Base-by-base conservation (phyloP, 1,140 invertebrate genomes). In the Neotoxoptera formosana region DNA sequence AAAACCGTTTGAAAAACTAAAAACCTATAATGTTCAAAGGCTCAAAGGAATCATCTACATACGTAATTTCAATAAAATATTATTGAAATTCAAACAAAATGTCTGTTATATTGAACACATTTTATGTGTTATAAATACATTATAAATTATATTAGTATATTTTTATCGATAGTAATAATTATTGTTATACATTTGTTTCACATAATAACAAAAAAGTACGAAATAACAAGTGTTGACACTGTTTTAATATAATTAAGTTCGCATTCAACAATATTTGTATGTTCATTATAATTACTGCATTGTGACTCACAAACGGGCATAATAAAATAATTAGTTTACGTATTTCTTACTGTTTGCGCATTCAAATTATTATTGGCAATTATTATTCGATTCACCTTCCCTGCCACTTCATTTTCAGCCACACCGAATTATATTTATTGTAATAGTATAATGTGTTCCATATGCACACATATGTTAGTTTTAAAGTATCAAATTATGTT, bases 1-100 rank as follows among this genome's bases (percentile, higher is more conserved):
- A 87, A 87, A n/a, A 84, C 41, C 41, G 83, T 84, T 48, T 47
- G 84, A 87, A 86, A 86, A 87, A 87, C 84, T 87, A 48, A 47
- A 87, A 48, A 86, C 25, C 25, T 87, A 48, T 87, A 87, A 87
- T n/a, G 30, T n/a, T 47, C 45, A 87, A 87, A 87, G 84, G 45
- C 41, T 87, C 45, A 87, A 87, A 87, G 25, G 45, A 48, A 87
- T 87, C 45, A 14, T 87, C 25, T 48, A 87, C 84, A 87, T 47
- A 48, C 30, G 84, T 87, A 87, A 48, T 87, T 87, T 48, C 14
- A 48, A 87, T 48, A 87, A 87, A 48, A 87, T 48, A 30, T 48
- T n/a, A 30, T 48, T 14, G 45, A 17, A n/a, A n/a, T 47, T 47
- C 17, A 47, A 87, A 87, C n/a, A 87, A 47, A 87, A 87, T 30